These are phyloP conservation scores for Cossypha niveicapilla DNA, from an alignment of 2,797 vertebrate species.

Conservation along the genomic window DNA sequence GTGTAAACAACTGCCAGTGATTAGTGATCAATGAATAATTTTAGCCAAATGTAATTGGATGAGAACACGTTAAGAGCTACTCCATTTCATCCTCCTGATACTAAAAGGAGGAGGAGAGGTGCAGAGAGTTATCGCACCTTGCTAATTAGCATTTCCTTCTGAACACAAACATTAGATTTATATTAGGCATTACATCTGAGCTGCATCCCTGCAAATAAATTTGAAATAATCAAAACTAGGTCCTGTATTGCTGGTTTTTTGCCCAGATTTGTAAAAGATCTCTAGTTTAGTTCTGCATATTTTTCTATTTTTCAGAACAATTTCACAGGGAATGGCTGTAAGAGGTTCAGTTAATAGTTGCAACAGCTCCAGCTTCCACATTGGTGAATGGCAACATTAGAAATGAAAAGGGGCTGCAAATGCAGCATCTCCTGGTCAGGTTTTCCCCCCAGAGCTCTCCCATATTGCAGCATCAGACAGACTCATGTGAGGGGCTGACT, in stretches of 20 bases:
- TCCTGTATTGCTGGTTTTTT: background rate
- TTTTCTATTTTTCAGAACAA: background rate
- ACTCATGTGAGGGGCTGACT: accelerated
- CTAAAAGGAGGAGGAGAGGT: constrained; percentile 4
- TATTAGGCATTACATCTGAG: background rate
- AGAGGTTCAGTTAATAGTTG: background rate
- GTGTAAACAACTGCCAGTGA: constrained; percentile 73
- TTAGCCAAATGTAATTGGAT: constrained; percentile 60
- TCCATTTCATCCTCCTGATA: constrained; percentile 51
- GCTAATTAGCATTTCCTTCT: constrained; percentile 15
- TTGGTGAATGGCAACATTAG: background rate
- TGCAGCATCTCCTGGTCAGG: background rate
- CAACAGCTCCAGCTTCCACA: background rate
- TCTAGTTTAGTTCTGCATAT: background rate
- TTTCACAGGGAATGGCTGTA: background rate
- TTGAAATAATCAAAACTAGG: background rate
- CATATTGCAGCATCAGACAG: accelerated
- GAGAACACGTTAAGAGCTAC: constrained; percentile 47
- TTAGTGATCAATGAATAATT: constrained; percentile 73
- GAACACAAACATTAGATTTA: background rate
- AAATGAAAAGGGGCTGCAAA: background rate
- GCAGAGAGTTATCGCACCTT: constrained; percentile 36
- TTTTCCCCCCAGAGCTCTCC: background rate
- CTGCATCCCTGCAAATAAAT: background rate
- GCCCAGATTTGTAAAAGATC: background rate